Conservation (phyloP, 2,888 invertebrate genomes). For the Mythimna lalbum region DNA sequence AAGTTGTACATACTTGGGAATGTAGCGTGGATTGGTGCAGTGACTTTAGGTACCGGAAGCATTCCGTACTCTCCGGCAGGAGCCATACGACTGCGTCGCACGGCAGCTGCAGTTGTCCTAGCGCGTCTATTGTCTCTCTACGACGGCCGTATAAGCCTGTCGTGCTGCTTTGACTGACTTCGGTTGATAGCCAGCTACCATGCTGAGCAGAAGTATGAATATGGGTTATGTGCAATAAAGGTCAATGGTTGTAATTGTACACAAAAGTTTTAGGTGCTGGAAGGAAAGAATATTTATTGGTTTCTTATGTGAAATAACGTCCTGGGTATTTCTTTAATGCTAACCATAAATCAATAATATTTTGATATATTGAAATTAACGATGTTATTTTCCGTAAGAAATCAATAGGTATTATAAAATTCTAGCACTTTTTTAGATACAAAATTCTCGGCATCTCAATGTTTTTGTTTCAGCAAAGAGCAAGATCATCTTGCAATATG, state of each 20-base stretch:
- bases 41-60: conserved; percentile 49
- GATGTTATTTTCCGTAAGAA: conserved; percentile 1
- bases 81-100: conserved; percentile 45
- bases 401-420: not conserved
- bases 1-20: conserved; percentile 44
- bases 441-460: not conserved
- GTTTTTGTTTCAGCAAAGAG: conserved; percentile 6
- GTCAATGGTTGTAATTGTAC: conserved; percentile 19
- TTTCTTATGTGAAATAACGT: not conserved
- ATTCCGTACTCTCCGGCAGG: conserved; percentile 48
- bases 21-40: conserved; percentile 29
- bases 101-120: conserved; percentile 47
- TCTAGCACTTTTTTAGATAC: not conserved
- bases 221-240: conserved; percentile 39
- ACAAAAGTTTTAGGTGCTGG: not conserved
- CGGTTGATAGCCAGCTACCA: conserved; percentile 38
- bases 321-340: not conserved
- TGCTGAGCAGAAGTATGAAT: conserved; percentile 49
- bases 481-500: not conserved
- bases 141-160: conserved; percentile 35
- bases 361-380: not conserved
- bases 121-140: conserved; percentile 33
- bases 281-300: not conserved
- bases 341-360: too few relatives aligned
- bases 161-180: conserved; percentile 45